These are phyloP conservation scores for Sturnus vulgaris DNA, from an alignment of 2,113 vertebrate genomes.

Conservation along the genomic window DNA sequence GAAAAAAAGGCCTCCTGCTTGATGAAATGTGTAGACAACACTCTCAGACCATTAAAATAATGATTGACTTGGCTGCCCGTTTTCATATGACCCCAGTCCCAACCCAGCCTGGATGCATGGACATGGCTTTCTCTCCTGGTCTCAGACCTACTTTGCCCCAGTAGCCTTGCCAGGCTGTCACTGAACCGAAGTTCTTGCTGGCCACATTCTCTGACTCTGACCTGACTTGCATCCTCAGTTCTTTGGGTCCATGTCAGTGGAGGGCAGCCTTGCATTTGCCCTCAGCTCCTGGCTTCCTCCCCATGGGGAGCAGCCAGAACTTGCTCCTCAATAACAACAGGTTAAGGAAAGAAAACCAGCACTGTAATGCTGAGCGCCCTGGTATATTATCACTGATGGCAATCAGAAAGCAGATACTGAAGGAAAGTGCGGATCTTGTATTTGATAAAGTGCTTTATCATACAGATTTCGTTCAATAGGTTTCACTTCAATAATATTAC, in stretches of 20 bases:
- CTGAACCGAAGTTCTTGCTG: fast-evolving
- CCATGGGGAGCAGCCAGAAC: too few species aligned
- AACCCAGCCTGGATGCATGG: fast-evolving
- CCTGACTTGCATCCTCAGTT: neutral
- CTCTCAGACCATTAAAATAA: neutral
- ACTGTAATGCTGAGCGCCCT: neutral
- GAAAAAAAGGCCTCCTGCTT: neutral
- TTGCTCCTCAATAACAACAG: neutral
- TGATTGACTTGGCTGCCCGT: neutral
- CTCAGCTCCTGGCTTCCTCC: neutral
- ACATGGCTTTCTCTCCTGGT: fast-evolving
- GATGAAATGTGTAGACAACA: neutral
- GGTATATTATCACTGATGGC: neutral
- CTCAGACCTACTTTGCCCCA: neutral
- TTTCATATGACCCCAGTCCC: neutral
- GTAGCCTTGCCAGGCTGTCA: neutral
- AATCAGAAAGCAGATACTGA: neutral
- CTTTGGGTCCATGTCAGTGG: neutral
- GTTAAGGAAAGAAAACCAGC: neutral
- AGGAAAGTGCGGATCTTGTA: neutral
- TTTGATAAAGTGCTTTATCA: neutral
- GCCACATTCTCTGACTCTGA: neutral
- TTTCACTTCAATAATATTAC: neutral
- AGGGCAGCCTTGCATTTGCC: neutral
- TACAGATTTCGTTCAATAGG: neutral